Evolutionary conservation across 2,113 vertebrate genomes (phyloP).

Genomic region (Saguinus imperator): DNA sequence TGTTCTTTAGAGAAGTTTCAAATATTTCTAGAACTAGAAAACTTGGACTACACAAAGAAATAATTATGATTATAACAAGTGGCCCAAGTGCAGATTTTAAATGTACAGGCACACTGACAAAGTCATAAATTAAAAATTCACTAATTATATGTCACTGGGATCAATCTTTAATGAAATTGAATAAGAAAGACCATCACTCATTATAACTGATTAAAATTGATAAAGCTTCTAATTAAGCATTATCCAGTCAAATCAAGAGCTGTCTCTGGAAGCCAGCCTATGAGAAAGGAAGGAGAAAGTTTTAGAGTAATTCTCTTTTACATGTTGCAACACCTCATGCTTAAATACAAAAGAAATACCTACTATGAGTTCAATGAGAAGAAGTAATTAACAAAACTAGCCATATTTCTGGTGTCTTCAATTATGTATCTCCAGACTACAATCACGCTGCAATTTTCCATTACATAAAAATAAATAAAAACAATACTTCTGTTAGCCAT

Average conservation of each 20-base stretch:
- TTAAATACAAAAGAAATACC: slow-evolving; percentile 33
- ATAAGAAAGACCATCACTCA: slow-evolving; percentile 40
- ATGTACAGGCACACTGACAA: not conserved
- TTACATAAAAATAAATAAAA: slow-evolving; percentile 12
- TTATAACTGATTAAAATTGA: slow-evolving; percentile 45
- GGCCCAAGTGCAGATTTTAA: slow-evolving; percentile 15
- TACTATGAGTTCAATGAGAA: not conserved
- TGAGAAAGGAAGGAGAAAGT: not conserved
- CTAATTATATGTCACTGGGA: not conserved
- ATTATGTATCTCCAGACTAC: not conserved
- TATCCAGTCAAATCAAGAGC: slow-evolving; percentile 53
- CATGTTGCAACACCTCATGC: not conserved
- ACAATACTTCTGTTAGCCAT: not conserved
- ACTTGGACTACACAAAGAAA: not conserved
- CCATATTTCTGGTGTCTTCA: not conserved
- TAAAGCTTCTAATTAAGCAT: slow-evolving; percentile 52
- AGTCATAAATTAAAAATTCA: slow-evolving; percentile 49
- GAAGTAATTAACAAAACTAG: not conserved
- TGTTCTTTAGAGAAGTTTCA: slow-evolving; percentile 51
- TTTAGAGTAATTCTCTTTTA: not conserved
- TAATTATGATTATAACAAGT: not conserved
- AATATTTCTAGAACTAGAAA: slow-evolving; percentile 31
- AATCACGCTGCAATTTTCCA: not conserved
- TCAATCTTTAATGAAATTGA: slow-evolving; percentile 49
- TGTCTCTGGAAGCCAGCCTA: not conserved